A percentile compares a stretch with the other conserved stretches of the same genome.
Evolutionary conservation across 2,797 vertebrate genomes (phyloP).

Genomic region (Syncerus caffer): DNA sequence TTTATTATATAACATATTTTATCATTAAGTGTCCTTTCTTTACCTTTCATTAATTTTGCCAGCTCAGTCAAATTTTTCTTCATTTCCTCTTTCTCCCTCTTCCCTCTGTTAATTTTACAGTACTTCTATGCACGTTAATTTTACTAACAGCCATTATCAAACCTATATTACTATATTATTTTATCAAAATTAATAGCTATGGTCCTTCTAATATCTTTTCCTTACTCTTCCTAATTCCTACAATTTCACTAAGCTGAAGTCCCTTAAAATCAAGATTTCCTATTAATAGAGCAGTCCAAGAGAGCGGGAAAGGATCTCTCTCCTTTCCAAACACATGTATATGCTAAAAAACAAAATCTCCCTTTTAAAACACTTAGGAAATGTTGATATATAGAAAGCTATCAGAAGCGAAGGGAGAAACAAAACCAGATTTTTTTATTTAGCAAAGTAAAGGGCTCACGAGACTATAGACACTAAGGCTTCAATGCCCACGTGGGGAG

Average conservation of each 20-base stretch:
- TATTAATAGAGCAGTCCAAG: neutral
- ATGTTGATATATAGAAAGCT: neutral
- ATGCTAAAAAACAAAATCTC: neutral
- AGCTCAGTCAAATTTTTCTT: constrained; percentile 12
- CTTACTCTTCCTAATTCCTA: neutral
- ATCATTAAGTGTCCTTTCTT: neutral
- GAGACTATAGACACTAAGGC: neutral
- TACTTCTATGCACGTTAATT: neutral
- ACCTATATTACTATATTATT: neutral
- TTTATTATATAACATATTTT: neutral
- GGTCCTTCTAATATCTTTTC: neutral
- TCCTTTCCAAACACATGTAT: neutral
- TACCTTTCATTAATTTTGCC: neutral
- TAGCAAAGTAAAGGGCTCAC: neutral
- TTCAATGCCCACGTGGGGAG: neutral
- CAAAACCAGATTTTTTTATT: neutral
- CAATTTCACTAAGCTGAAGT: neutral
- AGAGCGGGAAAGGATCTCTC: neutral
- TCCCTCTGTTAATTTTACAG: neutral
- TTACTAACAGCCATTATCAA: neutral
- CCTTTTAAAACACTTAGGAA: neutral
- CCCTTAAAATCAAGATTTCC: neutral
- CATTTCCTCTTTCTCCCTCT: neutral
- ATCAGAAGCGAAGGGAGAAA: neutral
- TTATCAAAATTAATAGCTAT: constrained; percentile 22